Evolutionary conservation across 2,797 vertebrate genomes (phyloP).

Genomic region (Danio albolineatus): DNA sequence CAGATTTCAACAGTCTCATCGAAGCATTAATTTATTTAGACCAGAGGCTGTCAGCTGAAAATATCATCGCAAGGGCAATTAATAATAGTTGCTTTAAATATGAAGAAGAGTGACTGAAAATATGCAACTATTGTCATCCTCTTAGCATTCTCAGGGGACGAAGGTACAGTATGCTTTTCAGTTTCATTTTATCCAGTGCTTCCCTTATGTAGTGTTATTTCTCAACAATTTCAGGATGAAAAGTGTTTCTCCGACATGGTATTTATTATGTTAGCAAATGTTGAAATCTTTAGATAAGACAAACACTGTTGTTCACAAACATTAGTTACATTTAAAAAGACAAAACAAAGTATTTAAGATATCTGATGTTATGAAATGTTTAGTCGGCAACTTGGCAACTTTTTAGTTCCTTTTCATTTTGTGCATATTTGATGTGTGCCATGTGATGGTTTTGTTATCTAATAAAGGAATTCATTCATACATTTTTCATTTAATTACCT

Average conservation of each 20-base stretch:
- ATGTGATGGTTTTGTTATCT: conserved; percentile 19
- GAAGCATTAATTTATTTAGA: conserved; percentile 63
- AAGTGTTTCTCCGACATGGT: neutral
- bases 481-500: neutral
- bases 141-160: neutral
- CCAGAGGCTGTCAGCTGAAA: conserved; percentile 75
- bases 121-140: neutral
- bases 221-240: neutral
- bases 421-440: too few relatives aligned
- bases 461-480: conserved; percentile 18
- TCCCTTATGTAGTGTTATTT: conserved; percentile 5
- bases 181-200: neutral
- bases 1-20: conserved; percentile 73
- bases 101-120: conserved; percentile 22
- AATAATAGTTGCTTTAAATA: conserved; percentile 50
- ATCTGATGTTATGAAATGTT: neutral
- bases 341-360: too few relatives aligned
- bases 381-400: too few relatives aligned
- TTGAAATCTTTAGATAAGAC: neutral
- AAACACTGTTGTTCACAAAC: neutral
- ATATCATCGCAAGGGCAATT: conserved; percentile 61
- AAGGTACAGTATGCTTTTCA: neutral
- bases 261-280: conserved; percentile 2
- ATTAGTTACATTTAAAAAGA: conserved; percentile 10
- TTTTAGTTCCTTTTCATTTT: too few relatives aligned